Evolutionary conservation across 1,140 invertebrate genomes (phyloP).

Genomic region (Heliothis subflexa): DNA sequence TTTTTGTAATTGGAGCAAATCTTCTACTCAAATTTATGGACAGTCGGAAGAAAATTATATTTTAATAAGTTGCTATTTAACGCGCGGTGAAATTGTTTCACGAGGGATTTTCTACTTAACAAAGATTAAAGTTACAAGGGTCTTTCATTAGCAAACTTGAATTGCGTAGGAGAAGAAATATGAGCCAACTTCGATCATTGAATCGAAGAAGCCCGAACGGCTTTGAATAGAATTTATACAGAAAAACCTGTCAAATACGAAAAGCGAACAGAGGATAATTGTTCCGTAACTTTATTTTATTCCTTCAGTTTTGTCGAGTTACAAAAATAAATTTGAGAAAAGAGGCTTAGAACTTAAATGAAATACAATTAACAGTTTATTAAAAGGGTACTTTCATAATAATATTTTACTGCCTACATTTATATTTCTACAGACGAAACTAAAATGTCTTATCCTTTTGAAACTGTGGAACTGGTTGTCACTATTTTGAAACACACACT

Average conservation of each 20-base stretch:
- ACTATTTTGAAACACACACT: too few species aligned
- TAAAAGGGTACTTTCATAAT: neutral
- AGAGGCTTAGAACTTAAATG: neutral
- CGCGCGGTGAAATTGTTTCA: constrained; percentile 61
- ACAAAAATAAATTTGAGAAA: constrained; percentile 14
- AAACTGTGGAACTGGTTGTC: too few species aligned
- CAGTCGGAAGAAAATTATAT: constrained; percentile 28
- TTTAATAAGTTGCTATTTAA: constrained; percentile 39
- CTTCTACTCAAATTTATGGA: constrained; percentile 27
- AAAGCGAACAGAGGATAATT: constrained; percentile 50
- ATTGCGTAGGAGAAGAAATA: constrained; percentile 79
- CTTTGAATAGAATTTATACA: constrained; percentile 66
- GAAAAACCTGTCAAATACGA: constrained; percentile 52
- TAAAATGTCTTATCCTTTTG: too few species aligned
- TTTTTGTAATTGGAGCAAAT: constrained; percentile 19
- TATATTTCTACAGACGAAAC: too few species aligned
- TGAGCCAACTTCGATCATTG: constrained; percentile 80
- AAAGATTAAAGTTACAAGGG: constrained; percentile 78
- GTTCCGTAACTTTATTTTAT: constrained; percentile 45
- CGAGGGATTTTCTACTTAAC: constrained; percentile 76
- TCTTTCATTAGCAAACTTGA: constrained; percentile 80
- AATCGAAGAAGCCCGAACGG: constrained; percentile 67
- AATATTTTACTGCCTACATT: too few species aligned
- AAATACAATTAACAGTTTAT: neutral
- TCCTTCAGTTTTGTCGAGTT: neutral